Base-by-base conservation (phyloP, 2,113 vertebrate species). In the Paracanthobrama guichenoti region DNA sequence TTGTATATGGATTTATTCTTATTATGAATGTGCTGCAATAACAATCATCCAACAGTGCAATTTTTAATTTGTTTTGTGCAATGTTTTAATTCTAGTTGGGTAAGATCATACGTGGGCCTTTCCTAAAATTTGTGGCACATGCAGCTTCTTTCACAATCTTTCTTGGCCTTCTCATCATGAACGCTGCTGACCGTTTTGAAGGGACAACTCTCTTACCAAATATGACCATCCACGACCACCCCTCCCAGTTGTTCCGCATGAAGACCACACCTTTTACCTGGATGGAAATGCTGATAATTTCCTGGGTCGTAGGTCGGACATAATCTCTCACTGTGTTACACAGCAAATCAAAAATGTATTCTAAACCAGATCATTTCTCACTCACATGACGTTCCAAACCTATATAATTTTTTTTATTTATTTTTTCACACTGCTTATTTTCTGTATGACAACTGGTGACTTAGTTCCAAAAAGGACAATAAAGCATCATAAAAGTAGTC, bases 261-360 rank as follows among this genome's bases (percentile, higher is more conserved):
- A 98, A 97, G 91, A 99, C 97, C 24, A 98, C 97, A 0, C 93
- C 95, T 84, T 98, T 99, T 92, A 97, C 95, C 0, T 98, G 97
- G 97, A 98, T 97, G 96, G 98, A 99, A 92, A 93, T 98, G 89
- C 95, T 99, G 85, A 99, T 99, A 89, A 96, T 98, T 88, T 96
- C 96, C 85, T 99, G 98, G 98, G 96, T 99, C 91, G 94, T 97
- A 97, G 98, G 98, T 99, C 93, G 95, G 89, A 50, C 82, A 72
- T 39, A 39, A 39, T 78, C 10, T 66, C 76, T 80, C 16, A 53
- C 26, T 81, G 42, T 83, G 3, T 53, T 66, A 62, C 35, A 39
- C 46, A 16, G 4, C 10, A 50, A 22, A 14, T 85, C 7, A 35
- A 5, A 81, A 2, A 39, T 64, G 28, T n/a, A 42, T 42, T 69